Evolutionary conservation across 2,113 vertebrate genomes (phyloP), one percentile per base, ranked within the genome.

Genomic region (Sebastes fasciatus): DNA sequence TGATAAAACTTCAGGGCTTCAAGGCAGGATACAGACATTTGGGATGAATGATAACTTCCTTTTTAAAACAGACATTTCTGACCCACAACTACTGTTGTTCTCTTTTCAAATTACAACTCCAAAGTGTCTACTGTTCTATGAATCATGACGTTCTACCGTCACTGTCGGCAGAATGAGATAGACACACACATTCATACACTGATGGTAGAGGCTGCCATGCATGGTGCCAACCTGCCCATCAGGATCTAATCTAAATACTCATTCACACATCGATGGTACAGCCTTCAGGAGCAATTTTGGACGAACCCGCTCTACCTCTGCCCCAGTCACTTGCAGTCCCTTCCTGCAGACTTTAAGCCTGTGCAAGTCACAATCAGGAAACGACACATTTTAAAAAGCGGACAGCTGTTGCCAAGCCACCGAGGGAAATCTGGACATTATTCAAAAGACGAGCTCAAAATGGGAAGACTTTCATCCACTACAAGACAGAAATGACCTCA

Each of bases 401-500:
- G 58, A 61, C 58, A 61, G 58, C 60, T 61, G 60, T 61, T 61
- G 60, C 60, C 60, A 61, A 61, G 40, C 26, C 60, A 16, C 60
- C 26, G 40, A 17, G 60, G 60, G 21, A 86, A 79, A 88, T 72
- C 69, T 89, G 79, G 69, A 83, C 79, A 85, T 85, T 89, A 81
- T 82, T 89, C 77, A 86, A 83, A 86, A 60, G 54, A 82, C 61
- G 16, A 73, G 58, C 68, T 84, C 64, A 6, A 86, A 77, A 90
- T 70, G 55, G 66, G 73, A 77, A 58, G 66, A 77, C 80, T 66
- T 80, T 74, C 34, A 72, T 86, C 78, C 76, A 81, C 76, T 68
- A 82, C 61, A 51, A 49, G 75, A 86, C 70, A 74, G 34, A 70
- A 79, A 81, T 85, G 80, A 88, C 63, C 61, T 83, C 77, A 88